phyloP scores from a whole-genome alignment of 2,888 invertebrate genomes.

The Nowickia ferox region DNA sequence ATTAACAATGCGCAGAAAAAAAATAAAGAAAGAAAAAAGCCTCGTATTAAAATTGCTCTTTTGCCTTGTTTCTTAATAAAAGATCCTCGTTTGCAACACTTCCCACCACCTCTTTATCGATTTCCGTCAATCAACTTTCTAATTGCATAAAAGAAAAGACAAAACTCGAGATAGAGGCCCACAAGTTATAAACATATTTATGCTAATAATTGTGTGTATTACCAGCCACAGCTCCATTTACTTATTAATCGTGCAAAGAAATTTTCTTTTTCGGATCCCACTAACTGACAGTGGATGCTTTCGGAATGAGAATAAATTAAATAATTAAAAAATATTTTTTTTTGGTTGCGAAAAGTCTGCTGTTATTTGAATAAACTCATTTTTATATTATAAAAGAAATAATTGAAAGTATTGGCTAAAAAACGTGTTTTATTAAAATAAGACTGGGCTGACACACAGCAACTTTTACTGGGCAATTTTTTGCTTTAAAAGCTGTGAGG shows the following conservation, averaged over 20 bases:
- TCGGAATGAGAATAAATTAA: background rate
- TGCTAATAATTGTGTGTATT: conserved; percentile 61
- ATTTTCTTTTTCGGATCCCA: conserved; percentile 14
- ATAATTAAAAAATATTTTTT: background rate
- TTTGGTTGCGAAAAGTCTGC: background rate
- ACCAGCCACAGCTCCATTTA: conserved; percentile 38
- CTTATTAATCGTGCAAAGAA: background rate
- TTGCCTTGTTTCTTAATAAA: conserved; percentile 50
- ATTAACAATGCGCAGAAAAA: conserved; percentile 16
- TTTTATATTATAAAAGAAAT: background rate
- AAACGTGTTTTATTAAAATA: background rate
- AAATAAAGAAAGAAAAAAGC: conserved; percentile 1
- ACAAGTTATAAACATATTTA: conserved; percentile 34
- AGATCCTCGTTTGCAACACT: conserved; percentile 66
- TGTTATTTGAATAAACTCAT: background rate
- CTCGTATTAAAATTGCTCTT: conserved; percentile 63
- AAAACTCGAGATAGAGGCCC: conserved; percentile 19
- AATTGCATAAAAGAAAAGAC: conserved; percentile 77
- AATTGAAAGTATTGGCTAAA: background rate
- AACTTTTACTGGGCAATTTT: too few relatives aligned
- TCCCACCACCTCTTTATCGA: conserved; percentile 69
- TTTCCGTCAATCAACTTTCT: conserved; percentile 77
- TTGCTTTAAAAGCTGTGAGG: too few relatives aligned
- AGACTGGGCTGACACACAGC: too few relatives aligned
- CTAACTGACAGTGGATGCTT: background rate